phyloP scores from a whole-genome alignment of 2,113 vertebrate species.

The Leptocoma aspasia region DNA sequence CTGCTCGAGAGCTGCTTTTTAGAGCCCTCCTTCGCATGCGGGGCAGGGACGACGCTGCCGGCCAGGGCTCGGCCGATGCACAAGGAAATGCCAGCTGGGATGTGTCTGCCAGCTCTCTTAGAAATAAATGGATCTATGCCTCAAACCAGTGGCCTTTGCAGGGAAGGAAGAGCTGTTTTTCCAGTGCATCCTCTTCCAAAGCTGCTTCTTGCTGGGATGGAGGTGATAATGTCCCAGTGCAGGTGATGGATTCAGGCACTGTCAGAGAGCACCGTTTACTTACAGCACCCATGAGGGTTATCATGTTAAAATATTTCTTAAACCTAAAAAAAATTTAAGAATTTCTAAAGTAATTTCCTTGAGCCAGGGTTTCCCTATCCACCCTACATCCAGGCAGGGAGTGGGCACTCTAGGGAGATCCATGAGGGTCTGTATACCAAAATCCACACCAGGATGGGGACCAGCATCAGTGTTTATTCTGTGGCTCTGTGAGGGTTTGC shows the following conservation, averaged over 20 bases:
- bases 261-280: rapidly evolving
- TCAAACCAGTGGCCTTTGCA: not conserved
- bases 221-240: not conserved
- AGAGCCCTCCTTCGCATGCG: not conserved
- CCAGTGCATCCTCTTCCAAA: not conserved
- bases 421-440: not conserved
- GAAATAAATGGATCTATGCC: not conserved
- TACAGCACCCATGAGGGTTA: rapidly evolving
- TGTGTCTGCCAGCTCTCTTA: not conserved
- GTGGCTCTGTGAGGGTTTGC: rapidly evolving
- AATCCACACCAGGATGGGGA: rapidly evolving
- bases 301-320: not conserved
- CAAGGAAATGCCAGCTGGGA: not conserved
- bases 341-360: not conserved
- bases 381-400: rapidly evolving
- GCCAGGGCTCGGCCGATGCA: not conserved
- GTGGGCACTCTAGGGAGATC: not conserved
- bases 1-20: not conserved
- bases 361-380: not conserved
- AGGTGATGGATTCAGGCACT: not conserved
- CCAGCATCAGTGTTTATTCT: rapidly evolving
- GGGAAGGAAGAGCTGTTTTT: not conserved
- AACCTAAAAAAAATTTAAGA: not conserved
- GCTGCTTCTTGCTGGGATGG: not conserved
- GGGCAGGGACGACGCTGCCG: not conserved